Evolutionary conservation across 2,888 invertebrate species (phyloP).

Genomic region (Rhodophaea formosa): DNA sequence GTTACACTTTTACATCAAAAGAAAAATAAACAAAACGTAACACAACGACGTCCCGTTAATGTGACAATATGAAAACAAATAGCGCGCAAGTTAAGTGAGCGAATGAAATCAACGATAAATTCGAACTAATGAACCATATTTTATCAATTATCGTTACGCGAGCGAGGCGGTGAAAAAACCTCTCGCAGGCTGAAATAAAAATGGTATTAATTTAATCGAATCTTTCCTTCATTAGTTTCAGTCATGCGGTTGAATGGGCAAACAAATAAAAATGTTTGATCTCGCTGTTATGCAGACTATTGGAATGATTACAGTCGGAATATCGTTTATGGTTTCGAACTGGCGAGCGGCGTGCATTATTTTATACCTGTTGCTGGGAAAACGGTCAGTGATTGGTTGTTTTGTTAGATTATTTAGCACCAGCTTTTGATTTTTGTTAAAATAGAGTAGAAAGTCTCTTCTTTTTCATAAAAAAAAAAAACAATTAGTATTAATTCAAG

Average conservation of each 20-base stretch:
- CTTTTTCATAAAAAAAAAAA: too few species aligned
- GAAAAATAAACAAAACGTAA: slow-evolving; percentile 13
- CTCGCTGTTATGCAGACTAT: slow-evolving; percentile 67
- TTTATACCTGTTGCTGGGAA: slow-evolving; percentile 33
- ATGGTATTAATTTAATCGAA: slow-evolving; percentile 73
- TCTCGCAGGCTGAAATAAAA: slow-evolving; percentile 61
- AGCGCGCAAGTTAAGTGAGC: slow-evolving; percentile 28
- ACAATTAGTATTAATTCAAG: too few species aligned
- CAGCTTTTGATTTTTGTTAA: too few species aligned
- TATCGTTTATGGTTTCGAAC: slow-evolving; percentile 42
- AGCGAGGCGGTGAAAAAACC: slow-evolving; percentile 49
- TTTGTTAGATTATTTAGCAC: not conserved
- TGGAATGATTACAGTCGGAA: slow-evolving; percentile 64
- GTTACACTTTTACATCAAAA: too few species aligned
- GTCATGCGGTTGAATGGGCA: slow-evolving; percentile 70
- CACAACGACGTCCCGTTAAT: slow-evolving; percentile 22
- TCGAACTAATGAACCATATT: slow-evolving; percentile 57
- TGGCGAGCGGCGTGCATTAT: slow-evolving; percentile 30
- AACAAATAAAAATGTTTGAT: slow-evolving; percentile 79
- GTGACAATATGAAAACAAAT: slow-evolving; percentile 27
- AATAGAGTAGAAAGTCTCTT: too few species aligned
- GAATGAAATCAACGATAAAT: slow-evolving; percentile 44
- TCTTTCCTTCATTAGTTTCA: slow-evolving; percentile 77
- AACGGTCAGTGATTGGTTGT: not conserved
- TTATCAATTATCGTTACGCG: slow-evolving; percentile 58